Conservation (phyloP, 1,140 invertebrate species). For the Drosophila elegans region DNA sequence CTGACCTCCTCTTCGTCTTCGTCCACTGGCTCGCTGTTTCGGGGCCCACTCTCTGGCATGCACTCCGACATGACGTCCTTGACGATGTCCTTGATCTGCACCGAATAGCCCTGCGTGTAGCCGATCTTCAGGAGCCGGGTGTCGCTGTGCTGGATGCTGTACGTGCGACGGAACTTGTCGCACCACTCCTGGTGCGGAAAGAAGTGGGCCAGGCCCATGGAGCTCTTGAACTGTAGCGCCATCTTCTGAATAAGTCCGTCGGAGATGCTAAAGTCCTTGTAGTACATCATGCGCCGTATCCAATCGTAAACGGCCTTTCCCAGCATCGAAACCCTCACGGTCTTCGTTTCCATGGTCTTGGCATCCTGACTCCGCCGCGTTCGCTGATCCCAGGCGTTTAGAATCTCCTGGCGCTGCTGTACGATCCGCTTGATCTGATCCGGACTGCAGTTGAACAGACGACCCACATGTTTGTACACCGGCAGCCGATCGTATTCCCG, state of each 20-base stretch:
- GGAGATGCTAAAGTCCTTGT: conserved; percentile 77
- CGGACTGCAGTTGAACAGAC: conserved; percentile 80
- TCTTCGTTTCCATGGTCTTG: conserved; percentile 73
- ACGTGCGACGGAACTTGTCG: conserved; percentile 74
- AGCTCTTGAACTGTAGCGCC: conserved; percentile 79
- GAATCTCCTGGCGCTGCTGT: conserved; percentile 73
- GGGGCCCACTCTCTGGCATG: conserved; percentile 10
- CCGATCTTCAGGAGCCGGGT: conserved; percentile 72
- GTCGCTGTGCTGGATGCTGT: conserved; percentile 67
- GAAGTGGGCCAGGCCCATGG: conserved; percentile 74
- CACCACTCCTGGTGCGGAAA: conserved; percentile 83
- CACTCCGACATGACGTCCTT: conserved; percentile 74
- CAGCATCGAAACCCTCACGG: conserved; percentile 74
- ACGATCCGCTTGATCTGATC: conserved; percentile 83
- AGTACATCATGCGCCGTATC: conserved; percentile 84
- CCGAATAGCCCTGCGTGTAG: conserved; percentile 71
- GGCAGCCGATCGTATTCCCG: conserved; percentile 76
- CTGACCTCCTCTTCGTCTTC: conserved; percentile 44
- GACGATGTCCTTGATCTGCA: conserved; percentile 80
- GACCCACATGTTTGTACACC: conserved; percentile 79
- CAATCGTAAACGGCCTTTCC: conserved; percentile 79
- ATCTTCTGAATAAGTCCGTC: conserved; percentile 81
- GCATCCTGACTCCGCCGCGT: conserved; percentile 73
- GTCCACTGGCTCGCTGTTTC: conserved; percentile 26
- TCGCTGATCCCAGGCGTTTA: conserved; percentile 78